These are phyloP conservation scores for Diarsia brunnea DNA, from an alignment of 2,888 invertebrate species.

Conservation along the genomic window DNA sequence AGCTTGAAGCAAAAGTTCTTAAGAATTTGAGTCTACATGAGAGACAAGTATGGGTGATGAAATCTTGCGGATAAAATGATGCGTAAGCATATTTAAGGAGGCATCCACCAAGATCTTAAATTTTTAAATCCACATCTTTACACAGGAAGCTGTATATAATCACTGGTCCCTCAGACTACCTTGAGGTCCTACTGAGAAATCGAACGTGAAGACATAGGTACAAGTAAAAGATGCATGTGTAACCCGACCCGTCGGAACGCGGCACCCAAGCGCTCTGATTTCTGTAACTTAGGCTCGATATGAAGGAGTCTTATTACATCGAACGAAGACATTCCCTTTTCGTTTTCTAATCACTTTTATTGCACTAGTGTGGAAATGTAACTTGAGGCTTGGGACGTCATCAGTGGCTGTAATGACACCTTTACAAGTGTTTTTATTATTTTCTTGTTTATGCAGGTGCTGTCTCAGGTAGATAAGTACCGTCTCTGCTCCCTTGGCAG, in stretches of 20 bases:
- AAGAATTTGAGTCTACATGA: background rate
- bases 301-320: constrained; percentile 70
- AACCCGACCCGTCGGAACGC: constrained; percentile 63
- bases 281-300: constrained; percentile 72
- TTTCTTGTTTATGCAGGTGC: constrained; percentile 46
- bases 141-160: background rate
- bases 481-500: constrained; percentile 27
- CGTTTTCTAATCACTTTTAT: constrained; percentile 77
- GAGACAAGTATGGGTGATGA: background rate
- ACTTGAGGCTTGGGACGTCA: constrained; percentile 33
- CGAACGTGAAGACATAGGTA: constrained; percentile 45
- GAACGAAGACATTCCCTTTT: constrained; percentile 66
- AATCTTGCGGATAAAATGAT: background rate
- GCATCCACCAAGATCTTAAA: background rate
- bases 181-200: constrained; percentile 35
- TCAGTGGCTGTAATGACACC: constrained; percentile 15
- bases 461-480: constrained; percentile 36
- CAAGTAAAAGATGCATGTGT: constrained; percentile 64
- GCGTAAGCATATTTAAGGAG: background rate
- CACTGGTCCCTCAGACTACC: background rate
- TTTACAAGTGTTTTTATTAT: constrained; percentile 40
- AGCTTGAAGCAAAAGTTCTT: background rate
- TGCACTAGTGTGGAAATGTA: constrained; percentile 46
- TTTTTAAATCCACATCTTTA: background rate
- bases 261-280: constrained; percentile 67